Evolutionary conservation across 2,888 invertebrate species (phyloP).

Genomic region (Homarus gammarus): DNA sequence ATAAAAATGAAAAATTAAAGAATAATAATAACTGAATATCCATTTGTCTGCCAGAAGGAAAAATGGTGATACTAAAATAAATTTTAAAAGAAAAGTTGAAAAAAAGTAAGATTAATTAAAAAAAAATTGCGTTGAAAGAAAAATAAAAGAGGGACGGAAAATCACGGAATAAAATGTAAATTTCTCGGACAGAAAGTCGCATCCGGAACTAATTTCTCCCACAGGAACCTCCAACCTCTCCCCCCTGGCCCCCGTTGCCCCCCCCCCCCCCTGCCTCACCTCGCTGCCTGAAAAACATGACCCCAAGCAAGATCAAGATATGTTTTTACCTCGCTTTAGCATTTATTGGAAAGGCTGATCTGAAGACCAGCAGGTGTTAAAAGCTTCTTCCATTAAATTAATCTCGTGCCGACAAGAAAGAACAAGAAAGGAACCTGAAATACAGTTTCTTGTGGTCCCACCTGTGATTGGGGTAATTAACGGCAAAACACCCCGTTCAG

Average conservation of each 20-base stretch:
- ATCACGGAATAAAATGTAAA: not conserved
- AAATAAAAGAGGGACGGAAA: too few species aligned
- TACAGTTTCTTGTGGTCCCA: not conserved
- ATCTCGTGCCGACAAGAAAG: not conserved
- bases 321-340: not conserved
- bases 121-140: too few species aligned
- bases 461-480: slow-evolving; percentile 35
- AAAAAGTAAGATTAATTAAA: too few species aligned
- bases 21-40: too few species aligned
- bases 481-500: slow-evolving; percentile 17
- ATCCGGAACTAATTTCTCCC: not conserved
- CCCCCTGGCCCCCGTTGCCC: too few species aligned
- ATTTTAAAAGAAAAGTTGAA: too few species aligned
- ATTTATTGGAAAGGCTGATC: not conserved
- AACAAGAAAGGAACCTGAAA: not conserved
- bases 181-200: not conserved
- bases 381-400: not conserved
- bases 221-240: not conserved
- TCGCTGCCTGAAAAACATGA: not conserved
- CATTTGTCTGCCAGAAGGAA: too few species aligned
- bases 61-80: too few species aligned
- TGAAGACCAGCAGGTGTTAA: not conserved
- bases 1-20: too few species aligned
- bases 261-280: too few species aligned
- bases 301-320: not conserved